Conservation (phyloP, 2,888 invertebrate species). For the Dynastes tityus region DNA sequence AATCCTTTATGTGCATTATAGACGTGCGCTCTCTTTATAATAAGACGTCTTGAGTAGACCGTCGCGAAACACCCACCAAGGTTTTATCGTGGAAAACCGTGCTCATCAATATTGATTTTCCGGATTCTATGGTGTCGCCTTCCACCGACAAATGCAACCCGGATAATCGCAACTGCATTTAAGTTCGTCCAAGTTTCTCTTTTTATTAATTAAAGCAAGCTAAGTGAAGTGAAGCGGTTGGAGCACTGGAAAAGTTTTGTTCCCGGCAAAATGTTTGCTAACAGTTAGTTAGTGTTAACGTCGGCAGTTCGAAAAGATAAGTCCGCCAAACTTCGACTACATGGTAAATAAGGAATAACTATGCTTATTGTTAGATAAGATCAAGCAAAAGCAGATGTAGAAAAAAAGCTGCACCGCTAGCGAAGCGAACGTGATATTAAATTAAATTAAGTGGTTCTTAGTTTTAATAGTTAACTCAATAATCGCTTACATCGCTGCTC, state of each 20-base stretch:
- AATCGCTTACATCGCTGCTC: too few relatives aligned
- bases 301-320: slow-evolving; percentile 34
- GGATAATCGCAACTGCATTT: slow-evolving; percentile 36
- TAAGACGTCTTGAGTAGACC: background rate
- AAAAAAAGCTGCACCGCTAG: background rate
- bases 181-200: slow-evolving; percentile 18
- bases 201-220: slow-evolving; percentile 39
- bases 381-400: background rate
- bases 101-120: slow-evolving; percentile 23
- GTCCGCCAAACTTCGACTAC: slow-evolving; percentile 14
- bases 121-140: slow-evolving; percentile 3
- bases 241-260: slow-evolving; percentile 17
- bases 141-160: slow-evolving; percentile 17
- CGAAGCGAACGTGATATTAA: background rate
- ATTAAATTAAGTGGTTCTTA: slow-evolving; percentile 1
- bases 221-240: slow-evolving; percentile 1
- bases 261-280: slow-evolving; percentile 22
- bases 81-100: background rate
- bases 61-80: background rate
- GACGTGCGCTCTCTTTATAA: slow-evolving; percentile 9
- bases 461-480: background rate
- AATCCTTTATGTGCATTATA: slow-evolving; percentile 4
- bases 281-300: slow-evolving; percentile 40
- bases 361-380: background rate
- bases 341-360: slow-evolving; percentile 30